phyloP scores from a whole-genome alignment of 1,140 invertebrate genomes.

The Platorchestia sp. region DNA sequence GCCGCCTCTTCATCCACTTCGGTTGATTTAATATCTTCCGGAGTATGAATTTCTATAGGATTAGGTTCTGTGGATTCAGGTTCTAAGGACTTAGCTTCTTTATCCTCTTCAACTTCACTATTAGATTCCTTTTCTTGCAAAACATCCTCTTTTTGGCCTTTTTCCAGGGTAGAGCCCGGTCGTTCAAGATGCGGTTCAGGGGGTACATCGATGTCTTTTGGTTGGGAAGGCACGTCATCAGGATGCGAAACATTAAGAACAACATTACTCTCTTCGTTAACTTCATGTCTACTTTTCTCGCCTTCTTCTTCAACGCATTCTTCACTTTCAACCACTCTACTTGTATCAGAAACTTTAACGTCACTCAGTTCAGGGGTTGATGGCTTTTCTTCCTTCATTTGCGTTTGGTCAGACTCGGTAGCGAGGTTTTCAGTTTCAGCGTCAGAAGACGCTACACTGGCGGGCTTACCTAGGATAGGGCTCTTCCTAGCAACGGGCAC shows the following conservation, averaged over 20 bases:
- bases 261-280: neutral
- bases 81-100: neutral
- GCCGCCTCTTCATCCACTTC: neutral
- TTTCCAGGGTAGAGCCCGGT: neutral
- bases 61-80: neutral
- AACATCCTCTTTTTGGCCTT: constrained; percentile 44
- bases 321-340: neutral
- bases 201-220: neutral
- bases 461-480: neutral
- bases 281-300: neutral
- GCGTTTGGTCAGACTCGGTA: neutral
- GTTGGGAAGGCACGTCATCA: neutral
- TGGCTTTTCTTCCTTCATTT: neutral
- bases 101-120: neutral
- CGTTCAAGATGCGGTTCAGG: neutral
- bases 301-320: neutral
- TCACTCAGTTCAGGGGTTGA: neutral
- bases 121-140: neutral
- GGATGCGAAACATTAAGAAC: neutral
- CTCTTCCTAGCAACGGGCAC: neutral
- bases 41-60: neutral
- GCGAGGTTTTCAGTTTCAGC: neutral
- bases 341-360: neutral
- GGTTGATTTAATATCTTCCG: neutral
- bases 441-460: neutral